Conservation (phyloP, 2,888 invertebrate genomes). For the Zelleria hepariella region DNA sequence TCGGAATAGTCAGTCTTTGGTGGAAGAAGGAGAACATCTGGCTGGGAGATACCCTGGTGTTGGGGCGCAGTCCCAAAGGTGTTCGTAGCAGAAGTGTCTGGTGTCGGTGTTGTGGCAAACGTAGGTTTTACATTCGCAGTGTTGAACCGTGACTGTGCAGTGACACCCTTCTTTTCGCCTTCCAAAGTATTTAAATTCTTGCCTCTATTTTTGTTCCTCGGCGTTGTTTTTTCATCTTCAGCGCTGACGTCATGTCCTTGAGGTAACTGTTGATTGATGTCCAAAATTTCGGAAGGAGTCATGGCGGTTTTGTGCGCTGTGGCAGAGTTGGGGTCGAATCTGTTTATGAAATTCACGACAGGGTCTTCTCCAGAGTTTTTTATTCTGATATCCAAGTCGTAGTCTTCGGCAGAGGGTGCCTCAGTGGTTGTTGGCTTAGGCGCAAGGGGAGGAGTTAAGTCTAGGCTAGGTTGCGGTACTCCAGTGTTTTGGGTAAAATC, state of each 20-base stretch:
- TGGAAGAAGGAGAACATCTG: constrained; percentile 58
- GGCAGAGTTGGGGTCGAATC: constrained; percentile 58
- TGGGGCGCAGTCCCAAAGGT: constrained; percentile 7
- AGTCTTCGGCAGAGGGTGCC: constrained; percentile 27
- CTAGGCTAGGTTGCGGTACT: constrained; percentile 23
- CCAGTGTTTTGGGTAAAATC: constrained; percentile 12
- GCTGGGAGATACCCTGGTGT: constrained; percentile 21
- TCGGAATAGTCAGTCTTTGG: constrained; percentile 62
- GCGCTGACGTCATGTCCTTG: constrained; percentile 43
- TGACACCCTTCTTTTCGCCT: constrained; percentile 31
- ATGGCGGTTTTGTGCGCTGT: constrained; percentile 49
- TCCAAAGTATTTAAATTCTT: constrained; percentile 39
- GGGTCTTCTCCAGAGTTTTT: constrained; percentile 31
- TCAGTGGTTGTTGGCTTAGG: constrained; percentile 28
- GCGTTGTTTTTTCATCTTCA: constrained; percentile 48
- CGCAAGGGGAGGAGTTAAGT: constrained; percentile 35
- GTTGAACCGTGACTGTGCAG: constrained; percentile 35
- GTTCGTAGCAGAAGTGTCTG: constrained; percentile 5
- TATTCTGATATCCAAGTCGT: constrained; percentile 27
- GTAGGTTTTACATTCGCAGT: constrained; percentile 36
- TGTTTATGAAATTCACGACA: constrained; percentile 56
- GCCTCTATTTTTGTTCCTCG: constrained; percentile 39
- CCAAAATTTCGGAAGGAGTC: constrained; percentile 50
- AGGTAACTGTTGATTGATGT: constrained; percentile 50
- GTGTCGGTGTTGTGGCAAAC: constrained; percentile 18